Percentiles rank a stretch among this genome's conserved stretches.
These are phyloP conservation scores for Fissipunctia ypsillon DNA, from an alignment of 2,888 invertebrate species.

Conservation along the genomic window DNA sequence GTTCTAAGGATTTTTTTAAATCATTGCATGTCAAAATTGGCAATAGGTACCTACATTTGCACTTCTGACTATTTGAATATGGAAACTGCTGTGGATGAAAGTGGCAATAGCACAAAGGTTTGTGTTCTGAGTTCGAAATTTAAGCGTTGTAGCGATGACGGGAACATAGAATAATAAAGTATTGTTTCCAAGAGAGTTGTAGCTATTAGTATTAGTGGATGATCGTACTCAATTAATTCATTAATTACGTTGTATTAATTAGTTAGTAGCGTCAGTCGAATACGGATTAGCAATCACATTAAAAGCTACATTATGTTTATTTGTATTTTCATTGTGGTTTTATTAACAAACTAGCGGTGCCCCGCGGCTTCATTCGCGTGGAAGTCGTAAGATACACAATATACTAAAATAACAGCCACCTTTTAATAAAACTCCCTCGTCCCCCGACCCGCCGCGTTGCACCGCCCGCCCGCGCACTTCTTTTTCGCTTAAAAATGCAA, in stretches of 20 bases:
- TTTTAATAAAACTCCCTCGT: too few relatives aligned
- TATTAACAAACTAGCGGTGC: too few relatives aligned
- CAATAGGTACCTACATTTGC: too few relatives aligned
- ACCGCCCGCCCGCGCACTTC: too few relatives aligned
- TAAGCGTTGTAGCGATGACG: too few relatives aligned
- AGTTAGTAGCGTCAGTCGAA: background rate
- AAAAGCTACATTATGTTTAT: conserved; percentile 9
- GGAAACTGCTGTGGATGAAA: background rate
- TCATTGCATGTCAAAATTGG: background rate
- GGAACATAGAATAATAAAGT: background rate
- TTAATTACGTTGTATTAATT: background rate
- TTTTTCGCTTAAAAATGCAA: too few relatives aligned
- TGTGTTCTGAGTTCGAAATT: background rate
- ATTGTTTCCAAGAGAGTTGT: background rate
- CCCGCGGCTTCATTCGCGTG: too few relatives aligned
- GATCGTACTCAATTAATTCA: background rate
- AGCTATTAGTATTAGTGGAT: too few relatives aligned
- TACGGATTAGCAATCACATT: background rate
- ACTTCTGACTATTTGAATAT: background rate
- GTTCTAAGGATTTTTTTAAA: background rate
- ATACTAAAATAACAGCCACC: too few relatives aligned
- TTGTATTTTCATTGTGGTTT: conserved; percentile 10
- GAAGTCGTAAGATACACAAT: too few relatives aligned
- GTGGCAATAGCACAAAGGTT: background rate
- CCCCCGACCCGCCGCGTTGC: too few relatives aligned